Base-by-base conservation (phyloP, 2,888 invertebrate genomes). In the Apomyelois bistriatella region DNA sequence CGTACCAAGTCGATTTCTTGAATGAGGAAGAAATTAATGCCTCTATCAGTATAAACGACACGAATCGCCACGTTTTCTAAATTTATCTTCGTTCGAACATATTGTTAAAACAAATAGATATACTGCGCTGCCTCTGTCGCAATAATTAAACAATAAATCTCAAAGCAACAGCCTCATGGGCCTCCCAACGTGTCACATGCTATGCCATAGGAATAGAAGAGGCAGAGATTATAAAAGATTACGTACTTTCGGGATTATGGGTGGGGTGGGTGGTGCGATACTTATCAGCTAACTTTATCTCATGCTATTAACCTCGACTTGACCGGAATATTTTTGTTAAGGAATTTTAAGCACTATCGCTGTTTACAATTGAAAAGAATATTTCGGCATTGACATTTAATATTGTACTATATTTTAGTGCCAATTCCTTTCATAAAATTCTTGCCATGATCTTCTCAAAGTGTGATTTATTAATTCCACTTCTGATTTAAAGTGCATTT, bases 71-170 rank as follows among this genome's bases (percentile, higher is more conserved):
- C 30, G 54, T 52, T 52, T 50, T 58, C 52, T 52, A 57, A 65
- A 69, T 66, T 66, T 65, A 52, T 72, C 70, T 69, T 68, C 66
- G 65, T 69, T 70, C 64, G 65, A 66, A 62, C 68, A 64, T 74
- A 70, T 76, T 80, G 82, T 80, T 81, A 75, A 80, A 81, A 82
- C 74, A 82, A 83, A 84, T 80, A 82, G 76, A 74, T 71, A 68
- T 70, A 69, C 68, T 58, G 59, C 62, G 63, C 61, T 58, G 58
- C 70, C 74, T 74, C 73, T 68, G 69, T 76, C 62, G 70, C 73
- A 76, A 82, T 81, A 77, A 77, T 77, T 76, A 72, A 78, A 82
- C 79, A 72, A 84, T 84, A 80, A 79, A 82, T 83, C 78, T 79
- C 68, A 53, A 53, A 60, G 60, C 58, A 63, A 61, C 61, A 62